Evolutionary conservation across 2,888 invertebrate species (phyloP), one percentile per base, ranked within the genome.

Genomic region (Rhabditoides inermis): DNA sequence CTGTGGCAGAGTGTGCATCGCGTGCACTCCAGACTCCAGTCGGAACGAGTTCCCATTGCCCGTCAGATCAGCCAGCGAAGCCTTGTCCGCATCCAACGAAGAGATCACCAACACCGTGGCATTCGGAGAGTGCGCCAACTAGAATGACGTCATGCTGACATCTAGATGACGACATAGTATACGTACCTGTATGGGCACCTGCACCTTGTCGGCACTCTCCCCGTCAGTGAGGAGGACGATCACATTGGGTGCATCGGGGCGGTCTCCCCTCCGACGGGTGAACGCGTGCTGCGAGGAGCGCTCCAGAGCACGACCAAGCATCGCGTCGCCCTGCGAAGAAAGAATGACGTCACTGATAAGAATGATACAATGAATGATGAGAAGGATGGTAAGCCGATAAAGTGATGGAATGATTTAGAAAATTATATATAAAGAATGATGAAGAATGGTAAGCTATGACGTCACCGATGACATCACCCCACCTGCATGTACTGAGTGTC

Each of bases 201-300:
- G 63, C 6, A 67, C 58, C 28, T 57, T 44, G 45, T 61, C 65
- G 12, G 60, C 60, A 2, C 62, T 56, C 36, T 52, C 55, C 25
- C 69, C 72, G 41, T 67, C 70, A 5, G 72, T 72, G 18, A 72
- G 56, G 20, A 72, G 56, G 26, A 72, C 60, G 3, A 72, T 49
- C 2, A 72, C 51, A 37, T 72, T 72, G 41, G 61, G 58, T 10
- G 63, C 72, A 23, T 68, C 68, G 1, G 62, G 58, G 1, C 72
- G 61, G 46, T 72, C 72, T 26, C 72, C 72, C 70, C 2, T 28
- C 2, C 15, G 22, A 7, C 27, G 37, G 12, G 72, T 72, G 46
- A 72, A 72, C 0, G 68, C 72, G 26, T 63, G 66, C 27, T 68
- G 58, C 23, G 69, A 58, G 6, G 68, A 66, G 45, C 70, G 70